A percentile compares a stretch with the other conserved stretches of the same genome.
Evolutionary conservation across 2,113 vertebrate species (phyloP).

Genomic region (Boulengeromyrus knoepffleri): DNA sequence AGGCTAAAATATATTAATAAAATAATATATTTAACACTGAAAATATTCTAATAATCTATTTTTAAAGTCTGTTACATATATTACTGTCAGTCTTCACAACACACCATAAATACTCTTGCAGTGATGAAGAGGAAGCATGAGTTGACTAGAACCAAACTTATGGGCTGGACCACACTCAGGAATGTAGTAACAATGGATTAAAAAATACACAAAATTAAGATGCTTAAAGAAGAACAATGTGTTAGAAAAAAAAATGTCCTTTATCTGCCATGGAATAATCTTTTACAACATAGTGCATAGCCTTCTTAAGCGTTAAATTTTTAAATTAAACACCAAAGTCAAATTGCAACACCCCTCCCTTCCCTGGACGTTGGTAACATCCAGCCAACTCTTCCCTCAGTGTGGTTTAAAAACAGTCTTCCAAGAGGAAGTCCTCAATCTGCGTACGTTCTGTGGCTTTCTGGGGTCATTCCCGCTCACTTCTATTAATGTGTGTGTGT

Average conservation of each 20-base stretch:
- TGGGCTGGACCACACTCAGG: not conserved
- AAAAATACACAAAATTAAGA: not conserved
- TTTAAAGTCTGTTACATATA: not conserved
- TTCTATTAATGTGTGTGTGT: not conserved
- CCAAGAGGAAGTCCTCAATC: slow-evolving; percentile 1
- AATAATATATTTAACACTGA: not conserved
- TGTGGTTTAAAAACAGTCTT: not conserved
- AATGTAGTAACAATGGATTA: not conserved
- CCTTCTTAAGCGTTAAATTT: not conserved
- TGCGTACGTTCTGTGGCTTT: not conserved
- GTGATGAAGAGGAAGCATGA: not conserved
- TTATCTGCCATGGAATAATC: not conserved
- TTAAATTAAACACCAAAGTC: not conserved
- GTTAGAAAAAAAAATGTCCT: not conserved
- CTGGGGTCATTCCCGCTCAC: not conserved
- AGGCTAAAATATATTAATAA: not conserved
- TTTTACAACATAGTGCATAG: not conserved
- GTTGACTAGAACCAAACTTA: not conserved
- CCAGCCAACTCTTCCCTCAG: not conserved
- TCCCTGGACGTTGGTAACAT: not conserved
- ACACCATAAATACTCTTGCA: not conserved
- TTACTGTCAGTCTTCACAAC: not conserved
- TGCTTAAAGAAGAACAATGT: not conserved
- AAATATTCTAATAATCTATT: not conserved
- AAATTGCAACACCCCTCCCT: not conserved